These are phyloP conservation scores for Numenius arquata DNA, from an alignment of 2,113 vertebrate genomes.

Conservation along the genomic window DNA sequence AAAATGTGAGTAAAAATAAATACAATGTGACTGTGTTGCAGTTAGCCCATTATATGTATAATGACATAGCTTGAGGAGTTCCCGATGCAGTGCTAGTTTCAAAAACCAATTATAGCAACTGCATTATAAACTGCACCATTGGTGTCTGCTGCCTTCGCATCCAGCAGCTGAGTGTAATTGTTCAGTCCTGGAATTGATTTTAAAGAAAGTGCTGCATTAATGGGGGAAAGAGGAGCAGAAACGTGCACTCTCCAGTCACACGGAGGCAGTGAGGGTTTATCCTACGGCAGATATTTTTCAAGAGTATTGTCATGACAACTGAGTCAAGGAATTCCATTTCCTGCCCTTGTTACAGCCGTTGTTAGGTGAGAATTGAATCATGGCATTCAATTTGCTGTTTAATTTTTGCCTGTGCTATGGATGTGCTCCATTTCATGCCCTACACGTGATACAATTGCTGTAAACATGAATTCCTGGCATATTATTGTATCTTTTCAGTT, in stretches of 20 bases:
- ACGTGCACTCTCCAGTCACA: rapidly evolving
- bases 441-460: neutral
- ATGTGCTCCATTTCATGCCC: neutral
- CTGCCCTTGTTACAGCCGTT: neutral
- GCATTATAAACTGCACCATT: neutral
- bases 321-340: conserved; percentile 19
- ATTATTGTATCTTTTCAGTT: neutral
- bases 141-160: neutral
- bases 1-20: neutral
- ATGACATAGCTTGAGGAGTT: neutral
- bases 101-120: neutral
- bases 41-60: neutral
- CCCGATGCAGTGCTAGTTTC: neutral
- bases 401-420: neutral
- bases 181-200: neutral
- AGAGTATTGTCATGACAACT: conserved; percentile 57
- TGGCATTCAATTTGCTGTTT: neutral
- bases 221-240: neutral
- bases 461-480: neutral
- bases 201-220: neutral
- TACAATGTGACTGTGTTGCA: neutral
- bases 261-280: rapidly evolving
- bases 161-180: neutral
- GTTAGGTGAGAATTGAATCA: neutral
- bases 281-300: neutral